Conservation (phyloP, 2,888 invertebrate genomes). For the Pachymerium ferrugineum region DNA sequence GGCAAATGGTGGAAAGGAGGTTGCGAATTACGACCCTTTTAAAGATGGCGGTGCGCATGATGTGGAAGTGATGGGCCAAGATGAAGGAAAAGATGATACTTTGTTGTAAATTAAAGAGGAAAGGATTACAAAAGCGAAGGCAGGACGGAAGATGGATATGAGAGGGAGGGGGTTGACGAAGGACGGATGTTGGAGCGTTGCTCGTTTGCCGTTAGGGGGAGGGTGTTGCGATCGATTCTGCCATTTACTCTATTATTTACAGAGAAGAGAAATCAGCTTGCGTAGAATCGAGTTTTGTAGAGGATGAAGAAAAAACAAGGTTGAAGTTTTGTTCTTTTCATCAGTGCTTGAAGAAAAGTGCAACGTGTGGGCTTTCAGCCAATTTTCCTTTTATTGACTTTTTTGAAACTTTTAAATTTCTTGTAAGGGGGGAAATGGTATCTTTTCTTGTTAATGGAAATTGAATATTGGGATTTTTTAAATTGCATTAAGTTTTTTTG, state of each 20-base stretch:
- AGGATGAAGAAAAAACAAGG: too few species aligned
- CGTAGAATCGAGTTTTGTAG: not conserved
- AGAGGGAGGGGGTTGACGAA: too few species aligned
- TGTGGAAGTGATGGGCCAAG: not conserved
- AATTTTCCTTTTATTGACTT: too few species aligned
- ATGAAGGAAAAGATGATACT: conserved; percentile 11
- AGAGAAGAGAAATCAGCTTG: not conserved
- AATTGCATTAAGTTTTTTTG: too few species aligned
- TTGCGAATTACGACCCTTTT: conserved; percentile 7
- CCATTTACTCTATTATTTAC: conserved; percentile 16
- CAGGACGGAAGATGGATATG: too few species aligned
- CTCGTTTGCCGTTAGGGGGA: not conserved
- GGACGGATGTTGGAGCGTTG: not conserved
- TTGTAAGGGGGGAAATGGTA: too few species aligned
- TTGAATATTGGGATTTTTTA: too few species aligned
- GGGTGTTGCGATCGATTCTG: not conserved
- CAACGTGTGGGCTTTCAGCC: too few species aligned
- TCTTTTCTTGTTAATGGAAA: too few species aligned
- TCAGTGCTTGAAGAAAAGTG: too few species aligned
- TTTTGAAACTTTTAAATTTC: not conserved
- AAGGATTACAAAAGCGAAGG: not conserved
- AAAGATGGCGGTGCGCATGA: not conserved
- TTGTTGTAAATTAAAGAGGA: conserved; percentile 16
- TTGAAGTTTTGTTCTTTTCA: too few species aligned
- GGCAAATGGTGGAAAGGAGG: not conserved